phyloP scores from a whole-genome alignment of 2,888 invertebrate species.

The Ochropacha duplaris region DNA sequence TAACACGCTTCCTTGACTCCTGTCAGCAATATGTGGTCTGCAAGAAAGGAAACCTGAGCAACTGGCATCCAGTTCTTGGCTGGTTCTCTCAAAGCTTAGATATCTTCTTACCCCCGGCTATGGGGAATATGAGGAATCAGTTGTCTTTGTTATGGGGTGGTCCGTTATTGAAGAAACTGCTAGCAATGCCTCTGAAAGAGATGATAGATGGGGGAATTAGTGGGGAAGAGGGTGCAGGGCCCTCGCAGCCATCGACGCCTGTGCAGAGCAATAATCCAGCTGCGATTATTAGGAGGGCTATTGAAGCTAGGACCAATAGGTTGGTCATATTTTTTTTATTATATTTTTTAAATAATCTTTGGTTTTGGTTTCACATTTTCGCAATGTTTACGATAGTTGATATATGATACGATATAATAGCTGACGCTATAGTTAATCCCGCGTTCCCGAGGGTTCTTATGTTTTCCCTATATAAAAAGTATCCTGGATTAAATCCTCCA shows the following conservation, averaged over 20 bases:
- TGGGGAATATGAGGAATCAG: slow-evolving; percentile 86
- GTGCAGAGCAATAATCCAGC: slow-evolving; percentile 71
- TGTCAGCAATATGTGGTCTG: slow-evolving; percentile 96
- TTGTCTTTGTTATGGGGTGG: slow-evolving; percentile 88
- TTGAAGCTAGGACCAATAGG: slow-evolving; percentile 83
- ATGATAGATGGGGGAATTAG: slow-evolving; percentile 77
- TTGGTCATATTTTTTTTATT: slow-evolving; percentile 20
- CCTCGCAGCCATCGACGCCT: slow-evolving; percentile 79
- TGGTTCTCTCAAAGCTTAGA: slow-evolving; percentile 94
- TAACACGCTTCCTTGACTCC: slow-evolving; percentile 92
- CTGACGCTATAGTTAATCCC: too few species aligned
- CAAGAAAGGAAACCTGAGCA: slow-evolving; percentile 95
- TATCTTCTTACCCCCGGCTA: slow-evolving; percentile 86
- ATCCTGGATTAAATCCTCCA: too few species aligned
- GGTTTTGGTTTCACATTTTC: too few species aligned
- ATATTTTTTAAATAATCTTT: neutral
- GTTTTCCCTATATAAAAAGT: too few species aligned
- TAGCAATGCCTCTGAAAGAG: slow-evolving; percentile 74
- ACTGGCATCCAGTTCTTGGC: slow-evolving; percentile 99
- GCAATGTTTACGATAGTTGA: too few species aligned
- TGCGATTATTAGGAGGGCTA: slow-evolving; percentile 72
- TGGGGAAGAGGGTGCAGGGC: slow-evolving; percentile 75
- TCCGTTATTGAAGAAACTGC: slow-evolving; percentile 64
- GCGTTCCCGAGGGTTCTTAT: too few species aligned
- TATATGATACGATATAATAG: too few species aligned